phyloP scores from a whole-genome alignment of 2,888 invertebrate genomes.

The Pachliopta kotzebuea region DNA sequence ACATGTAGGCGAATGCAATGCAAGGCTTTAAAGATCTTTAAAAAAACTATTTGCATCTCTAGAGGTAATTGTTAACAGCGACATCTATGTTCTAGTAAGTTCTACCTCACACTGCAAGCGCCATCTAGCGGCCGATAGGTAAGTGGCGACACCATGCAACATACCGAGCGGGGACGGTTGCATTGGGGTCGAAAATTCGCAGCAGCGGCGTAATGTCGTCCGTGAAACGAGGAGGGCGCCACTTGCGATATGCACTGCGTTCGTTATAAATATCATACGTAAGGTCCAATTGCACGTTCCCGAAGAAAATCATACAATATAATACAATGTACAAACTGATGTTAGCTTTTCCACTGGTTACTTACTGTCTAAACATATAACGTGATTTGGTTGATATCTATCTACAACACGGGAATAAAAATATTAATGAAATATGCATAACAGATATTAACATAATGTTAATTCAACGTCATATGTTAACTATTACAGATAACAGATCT shows the following conservation, averaged over 20 bases:
- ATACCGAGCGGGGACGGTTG: conserved; percentile 78
- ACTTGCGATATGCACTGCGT: conserved; percentile 88
- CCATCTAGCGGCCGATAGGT: conserved; percentile 59
- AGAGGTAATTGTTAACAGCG: conserved; percentile 39
- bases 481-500: conserved; percentile 35
- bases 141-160: conserved; percentile 61
- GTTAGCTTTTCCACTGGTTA: conserved; percentile 32
- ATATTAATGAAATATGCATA: conserved; percentile 33
- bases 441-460: conserved; percentile 32
- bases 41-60: conserved; percentile 19
- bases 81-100: conserved; percentile 52
- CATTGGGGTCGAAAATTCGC: conserved; percentile 88
- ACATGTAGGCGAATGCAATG: conserved; percentile 34
- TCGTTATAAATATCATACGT: conserved; percentile 47
- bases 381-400: conserved; percentile 34
- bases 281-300: conserved; percentile 31
- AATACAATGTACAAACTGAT: conserved; percentile 14
- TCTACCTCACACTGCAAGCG: conserved; percentile 63
- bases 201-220: conserved; percentile 89
- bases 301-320: conserved; percentile 22
- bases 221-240: conserved; percentile 90
- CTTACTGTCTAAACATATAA: conserved; percentile 23
- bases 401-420: conserved; percentile 45
- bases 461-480: conserved; percentile 36
- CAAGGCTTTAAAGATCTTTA: conserved; percentile 35